These are phyloP conservation scores for Mus pahari DNA, from an alignment of 2,113 vertebrate genomes.

Conservation along the genomic window DNA sequence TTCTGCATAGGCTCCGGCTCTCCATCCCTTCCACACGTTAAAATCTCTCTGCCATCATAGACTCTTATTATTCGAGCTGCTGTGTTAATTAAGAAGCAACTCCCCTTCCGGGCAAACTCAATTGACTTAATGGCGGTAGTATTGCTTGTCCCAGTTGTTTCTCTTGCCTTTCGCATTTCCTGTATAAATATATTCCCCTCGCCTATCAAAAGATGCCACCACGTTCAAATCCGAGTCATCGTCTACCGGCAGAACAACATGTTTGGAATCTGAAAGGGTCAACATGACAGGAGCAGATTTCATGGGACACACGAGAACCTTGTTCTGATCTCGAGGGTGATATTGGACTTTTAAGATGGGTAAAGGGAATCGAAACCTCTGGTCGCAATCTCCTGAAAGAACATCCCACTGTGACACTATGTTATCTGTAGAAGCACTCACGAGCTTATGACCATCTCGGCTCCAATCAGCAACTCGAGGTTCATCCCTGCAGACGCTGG, in stretches of 20 bases:
- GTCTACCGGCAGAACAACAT: slow-evolving; percentile 97
- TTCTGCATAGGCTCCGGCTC: slow-evolving; percentile 99
- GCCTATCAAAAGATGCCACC: slow-evolving; percentile 97
- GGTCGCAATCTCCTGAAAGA: slow-evolving; percentile 97
- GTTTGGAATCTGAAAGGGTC: slow-evolving; percentile 96
- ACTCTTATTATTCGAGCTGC: slow-evolving; percentile 98
- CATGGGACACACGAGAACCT: slow-evolving; percentile 98
- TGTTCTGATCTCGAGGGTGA: slow-evolving; percentile 98
- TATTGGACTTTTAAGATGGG: slow-evolving; percentile 98
- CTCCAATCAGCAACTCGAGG: slow-evolving; percentile 93
- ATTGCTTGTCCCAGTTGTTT: slow-evolving; percentile 99
- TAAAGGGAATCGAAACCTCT: slow-evolving; percentile 97
- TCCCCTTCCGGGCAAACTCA: slow-evolving; percentile 98
- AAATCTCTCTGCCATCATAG: slow-evolving; percentile 97
- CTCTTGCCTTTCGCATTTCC: slow-evolving; percentile 99
- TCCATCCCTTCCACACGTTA: slow-evolving; percentile 97
- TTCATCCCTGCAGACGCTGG: slow-evolving; percentile 85
- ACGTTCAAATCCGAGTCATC: slow-evolving; percentile 99
- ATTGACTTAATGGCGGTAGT: slow-evolving; percentile 99
- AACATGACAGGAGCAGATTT: slow-evolving; percentile 98
- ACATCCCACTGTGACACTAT: slow-evolving; percentile 99
- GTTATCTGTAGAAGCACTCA: slow-evolving; percentile 98
- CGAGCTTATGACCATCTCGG: slow-evolving; percentile 98
- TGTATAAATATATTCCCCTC: slow-evolving; percentile 98
- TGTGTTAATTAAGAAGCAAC: slow-evolving; percentile 99